A percentile compares a stretch with the other conserved stretches of the same genome.
Evolutionary conservation across 2,888 invertebrate species (phyloP).

Genomic region (Rhabditoides inermis): DNA sequence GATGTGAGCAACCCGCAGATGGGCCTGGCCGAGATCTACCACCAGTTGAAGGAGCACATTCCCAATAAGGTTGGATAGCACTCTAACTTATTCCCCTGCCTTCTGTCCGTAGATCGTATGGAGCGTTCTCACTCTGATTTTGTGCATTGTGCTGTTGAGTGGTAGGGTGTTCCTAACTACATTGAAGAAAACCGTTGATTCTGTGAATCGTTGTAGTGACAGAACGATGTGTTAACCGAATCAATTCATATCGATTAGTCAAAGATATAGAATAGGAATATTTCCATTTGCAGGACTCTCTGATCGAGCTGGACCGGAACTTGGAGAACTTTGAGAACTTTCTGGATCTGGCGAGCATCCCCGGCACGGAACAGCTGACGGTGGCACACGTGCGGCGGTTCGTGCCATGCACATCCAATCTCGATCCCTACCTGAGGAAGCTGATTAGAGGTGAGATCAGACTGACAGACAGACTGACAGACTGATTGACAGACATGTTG

Average conservation of each 20-base stretch:
- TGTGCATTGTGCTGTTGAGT: too few species aligned
- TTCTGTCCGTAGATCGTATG: too few species aligned
- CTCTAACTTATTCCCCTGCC: background rate
- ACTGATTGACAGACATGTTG: too few species aligned
- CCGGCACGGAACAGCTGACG: slow-evolving; percentile 50
- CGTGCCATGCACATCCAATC: slow-evolving; percentile 91
- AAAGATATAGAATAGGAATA: too few species aligned
- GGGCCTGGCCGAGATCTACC: slow-evolving; percentile 78
- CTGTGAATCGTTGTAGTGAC: too few species aligned
- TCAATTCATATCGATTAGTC: too few species aligned
- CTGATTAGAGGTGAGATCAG: slow-evolving; percentile 78
- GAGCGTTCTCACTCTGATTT: too few species aligned
- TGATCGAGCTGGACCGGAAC: slow-evolving; percentile 40
- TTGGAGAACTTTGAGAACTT: slow-evolving; percentile 35
- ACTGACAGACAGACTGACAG: slow-evolving; percentile 4
- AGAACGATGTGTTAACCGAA: too few species aligned
- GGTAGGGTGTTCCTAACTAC: too few species aligned
- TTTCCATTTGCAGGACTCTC: too few species aligned
- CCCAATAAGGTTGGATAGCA: slow-evolving; percentile 27
- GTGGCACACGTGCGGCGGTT: slow-evolving; percentile 73
- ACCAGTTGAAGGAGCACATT: slow-evolving; percentile 64
- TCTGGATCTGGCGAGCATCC: slow-evolving; percentile 27
- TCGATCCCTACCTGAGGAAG: slow-evolving; percentile 94
- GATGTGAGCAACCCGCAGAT: slow-evolving; percentile 75
- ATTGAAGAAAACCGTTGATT: too few species aligned